Base-by-base conservation (phyloP, 2,797 vertebrate genomes). In the Micrastur ruficollis region DNA sequence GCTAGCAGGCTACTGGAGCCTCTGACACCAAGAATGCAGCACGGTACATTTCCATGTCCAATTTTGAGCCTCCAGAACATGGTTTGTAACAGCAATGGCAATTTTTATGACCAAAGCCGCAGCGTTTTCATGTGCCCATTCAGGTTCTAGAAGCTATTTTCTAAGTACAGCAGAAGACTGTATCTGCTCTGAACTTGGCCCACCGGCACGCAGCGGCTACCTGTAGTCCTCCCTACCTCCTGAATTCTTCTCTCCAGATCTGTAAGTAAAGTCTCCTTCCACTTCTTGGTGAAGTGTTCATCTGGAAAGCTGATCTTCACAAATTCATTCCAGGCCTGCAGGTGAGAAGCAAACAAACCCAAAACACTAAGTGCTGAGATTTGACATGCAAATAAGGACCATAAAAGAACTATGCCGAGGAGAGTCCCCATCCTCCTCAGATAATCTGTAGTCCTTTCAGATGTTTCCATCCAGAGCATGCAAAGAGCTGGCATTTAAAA, bases 181-280 rank as follows among this genome's bases (percentile, higher is more conserved):
- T 14, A 2, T 2, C 36, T 5, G 21, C 88, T 14, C 62, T 14
- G 52, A 50, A 3, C 25, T 1, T 16, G 15, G 31, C 55, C 18
- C 74, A 13, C 9, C 21, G 14, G 42, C 63, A 70, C 1, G 5
- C 44, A 38, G 34, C 2, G 25, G 4, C 53, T 79, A 59, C 49
- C 93, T 25, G 36, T 1, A 32, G 10, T 1, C 20, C 21, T 12
- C 47, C 31, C 32, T 97, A 99, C 99, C 98, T 98, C 88, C 86
- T 98, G 98, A 96, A 99, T 98, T 58, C 99, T 99, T 9, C 96
- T 98, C 96, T 98, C 96, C 97, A 99, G 97, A 91, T 99, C 98
- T 40, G 4, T 52, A 26, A 97, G 97, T 46, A 99, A 91, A 3
- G 38, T 97, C 6, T 44, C 52, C 92, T 66, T 98, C 99, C 99